Conservation (phyloP, 2,888 invertebrate genomes). For the Apotomis capreana region DNA sequence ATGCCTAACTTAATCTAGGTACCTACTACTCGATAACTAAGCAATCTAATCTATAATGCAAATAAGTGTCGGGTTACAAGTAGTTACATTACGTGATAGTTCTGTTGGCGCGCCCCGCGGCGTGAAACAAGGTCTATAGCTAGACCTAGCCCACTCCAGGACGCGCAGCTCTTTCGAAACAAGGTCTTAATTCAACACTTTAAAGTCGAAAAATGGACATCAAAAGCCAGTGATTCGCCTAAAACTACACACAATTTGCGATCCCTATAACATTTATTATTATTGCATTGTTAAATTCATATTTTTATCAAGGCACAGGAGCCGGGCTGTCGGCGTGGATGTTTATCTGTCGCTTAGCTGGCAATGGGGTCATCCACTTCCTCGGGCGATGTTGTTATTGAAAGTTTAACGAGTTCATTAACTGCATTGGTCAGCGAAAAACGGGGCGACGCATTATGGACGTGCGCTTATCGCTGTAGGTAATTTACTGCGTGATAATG, state of each 20-base stretch:
- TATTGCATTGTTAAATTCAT: constrained; percentile 30
- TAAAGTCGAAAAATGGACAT: constrained; percentile 52
- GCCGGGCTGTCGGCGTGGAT: constrained; percentile 43
- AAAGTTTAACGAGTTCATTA: constrained; percentile 40
- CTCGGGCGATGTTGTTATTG: constrained; percentile 40
- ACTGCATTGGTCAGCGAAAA: constrained; percentile 36
- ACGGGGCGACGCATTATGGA: constrained; percentile 30
- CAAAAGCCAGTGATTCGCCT: constrained; percentile 59
- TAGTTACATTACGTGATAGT: constrained; percentile 48
- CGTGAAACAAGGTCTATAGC: constrained; percentile 76
- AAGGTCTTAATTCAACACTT: constrained; percentile 53
- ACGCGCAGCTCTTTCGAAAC: constrained; percentile 56
- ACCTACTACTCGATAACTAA: constrained; percentile 58
- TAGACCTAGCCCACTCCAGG: constrained; percentile 77
- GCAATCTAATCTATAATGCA: constrained; percentile 69
- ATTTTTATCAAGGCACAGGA: constrained; percentile 52
- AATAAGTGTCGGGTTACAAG: constrained; percentile 69
- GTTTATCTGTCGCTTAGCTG: constrained; percentile 51
- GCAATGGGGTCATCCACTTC: constrained; percentile 48
- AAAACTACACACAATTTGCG: constrained; percentile 48
- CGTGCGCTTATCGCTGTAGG: constrained; percentile 24
- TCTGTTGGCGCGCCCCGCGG: constrained; percentile 62
- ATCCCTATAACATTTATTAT: constrained; percentile 38
- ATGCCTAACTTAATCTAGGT: constrained; percentile 59
- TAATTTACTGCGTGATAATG: constrained; percentile 37